phyloP scores from a whole-genome alignment of 2,797 vertebrate genomes.

The Babyrousa celebensis region DNA sequence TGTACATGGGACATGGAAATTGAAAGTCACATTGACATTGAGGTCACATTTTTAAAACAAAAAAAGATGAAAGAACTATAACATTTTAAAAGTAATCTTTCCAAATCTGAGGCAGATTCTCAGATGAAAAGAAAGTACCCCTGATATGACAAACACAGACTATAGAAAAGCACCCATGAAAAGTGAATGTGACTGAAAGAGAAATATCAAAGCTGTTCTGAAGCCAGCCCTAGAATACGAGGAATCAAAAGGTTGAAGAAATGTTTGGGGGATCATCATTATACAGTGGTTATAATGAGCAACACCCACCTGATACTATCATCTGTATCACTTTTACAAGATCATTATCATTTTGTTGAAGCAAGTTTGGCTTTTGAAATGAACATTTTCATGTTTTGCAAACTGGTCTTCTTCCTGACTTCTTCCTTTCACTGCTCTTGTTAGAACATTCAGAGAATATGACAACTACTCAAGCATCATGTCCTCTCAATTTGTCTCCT shows the following conservation, averaged over 20 bases:
- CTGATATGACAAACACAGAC: neutral
- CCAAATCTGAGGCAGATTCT: neutral
- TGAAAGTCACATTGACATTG: neutral
- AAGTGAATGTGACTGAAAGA: slow-evolving; percentile 94
- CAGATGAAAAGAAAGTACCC: neutral
- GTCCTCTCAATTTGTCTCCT: neutral
- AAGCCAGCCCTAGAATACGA: slow-evolving; percentile 90
- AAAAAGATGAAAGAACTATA: neutral
- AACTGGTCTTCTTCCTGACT: neutral
- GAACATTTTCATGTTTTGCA: neutral
- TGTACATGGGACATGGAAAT: neutral
- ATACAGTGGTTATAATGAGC: neutral
- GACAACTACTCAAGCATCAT: neutral
- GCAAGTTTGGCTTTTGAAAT: neutral
- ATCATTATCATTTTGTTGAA: neutral
- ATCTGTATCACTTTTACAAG: neutral
- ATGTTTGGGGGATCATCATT: slow-evolving; percentile 53
- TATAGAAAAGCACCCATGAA: neutral
- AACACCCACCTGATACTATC: neutral
- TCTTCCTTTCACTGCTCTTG: neutral
- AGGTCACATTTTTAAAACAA: slow-evolving; percentile 22
- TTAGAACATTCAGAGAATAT: slow-evolving; percentile 22
- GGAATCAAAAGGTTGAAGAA: slow-evolving; percentile 91
- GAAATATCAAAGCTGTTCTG: slow-evolving; percentile 91
- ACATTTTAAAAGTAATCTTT: slow-evolving; percentile 52